These are phyloP conservation scores for Mesorhabditis belari DNA, from an alignment of 2,888 invertebrate genomes.

Conservation along the genomic window DNA sequence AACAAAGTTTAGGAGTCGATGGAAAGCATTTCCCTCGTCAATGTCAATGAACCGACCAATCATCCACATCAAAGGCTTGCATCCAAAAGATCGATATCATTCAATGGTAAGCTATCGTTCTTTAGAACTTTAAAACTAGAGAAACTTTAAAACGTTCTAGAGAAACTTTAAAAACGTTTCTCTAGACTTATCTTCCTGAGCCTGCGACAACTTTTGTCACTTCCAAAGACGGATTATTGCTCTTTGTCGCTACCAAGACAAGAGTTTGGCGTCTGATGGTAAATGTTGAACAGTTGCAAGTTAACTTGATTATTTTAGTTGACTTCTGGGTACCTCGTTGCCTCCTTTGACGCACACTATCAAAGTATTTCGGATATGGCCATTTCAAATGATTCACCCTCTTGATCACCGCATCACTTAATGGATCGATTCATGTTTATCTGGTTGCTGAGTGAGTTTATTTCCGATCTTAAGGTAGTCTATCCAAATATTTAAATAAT, in stretches of 20 bases:
- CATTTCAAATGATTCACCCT: constrained; percentile 30
- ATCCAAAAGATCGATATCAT: constrained; percentile 27
- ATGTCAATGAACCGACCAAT: constrained; percentile 32
- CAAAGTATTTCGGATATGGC: constrained; percentile 28
- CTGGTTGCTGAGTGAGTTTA: constrained; percentile 30
- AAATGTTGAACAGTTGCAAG: neutral
- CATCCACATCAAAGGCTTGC: constrained; percentile 29
- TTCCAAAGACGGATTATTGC: constrained; percentile 23
- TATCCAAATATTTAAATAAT: neutral
- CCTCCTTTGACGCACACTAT: constrained; percentile 36
- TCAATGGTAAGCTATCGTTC: constrained; percentile 9
- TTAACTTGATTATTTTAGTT: constrained; percentile 17
- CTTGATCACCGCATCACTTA: constrained; percentile 29
- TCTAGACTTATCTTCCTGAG: constrained; percentile 20
- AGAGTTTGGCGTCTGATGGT: constrained; percentile 40
- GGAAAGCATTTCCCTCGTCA: constrained; percentile 29
- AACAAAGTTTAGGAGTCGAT: constrained; percentile 14
- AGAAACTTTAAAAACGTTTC: neutral
- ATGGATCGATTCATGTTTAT: constrained; percentile 37
- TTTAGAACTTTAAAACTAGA: no score
- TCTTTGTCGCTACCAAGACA: constrained; percentile 32
- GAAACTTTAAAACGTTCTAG: no score
- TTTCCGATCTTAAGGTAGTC: neutral
- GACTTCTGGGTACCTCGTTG: constrained; percentile 31
- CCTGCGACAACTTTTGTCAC: constrained; percentile 19